A percentile compares a stretch with the other conserved stretches of the same genome.
Evolutionary conservation across 2,888 invertebrate genomes (phyloP).

Genomic region (Oasisia sp.): DNA sequence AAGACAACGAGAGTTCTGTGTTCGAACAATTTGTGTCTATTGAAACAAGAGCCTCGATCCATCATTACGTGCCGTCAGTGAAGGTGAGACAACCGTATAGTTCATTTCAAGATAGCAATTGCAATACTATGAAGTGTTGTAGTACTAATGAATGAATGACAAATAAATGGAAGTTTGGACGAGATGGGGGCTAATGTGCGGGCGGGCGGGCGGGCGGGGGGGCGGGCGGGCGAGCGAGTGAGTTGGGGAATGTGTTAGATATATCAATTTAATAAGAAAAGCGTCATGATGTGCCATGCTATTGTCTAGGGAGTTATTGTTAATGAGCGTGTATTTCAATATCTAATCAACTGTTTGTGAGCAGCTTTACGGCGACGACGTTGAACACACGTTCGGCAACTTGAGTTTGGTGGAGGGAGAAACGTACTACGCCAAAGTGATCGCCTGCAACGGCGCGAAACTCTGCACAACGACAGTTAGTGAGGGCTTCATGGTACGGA

Average conservation of each 20-base stretch:
- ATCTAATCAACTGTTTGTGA: background rate
- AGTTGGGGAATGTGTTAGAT: no score
- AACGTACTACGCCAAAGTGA: conserved; percentile 20
- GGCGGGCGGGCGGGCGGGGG: no score
- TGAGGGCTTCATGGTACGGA: conserved; percentile 17
- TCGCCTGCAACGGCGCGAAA: conserved; percentile 29
- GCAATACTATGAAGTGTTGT: no score
- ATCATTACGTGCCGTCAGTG: background rate
- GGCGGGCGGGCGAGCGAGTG: no score
- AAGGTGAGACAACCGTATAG: conserved; percentile 20
- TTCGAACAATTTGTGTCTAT: conserved; percentile 25
- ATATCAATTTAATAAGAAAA: no score
- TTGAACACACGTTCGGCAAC: conserved; percentile 21
- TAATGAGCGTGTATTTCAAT: no score
- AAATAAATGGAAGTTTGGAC: no score
- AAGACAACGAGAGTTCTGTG: conserved; percentile 23
- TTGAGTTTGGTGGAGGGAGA: conserved; percentile 27
- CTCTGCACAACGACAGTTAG: conserved; percentile 22
- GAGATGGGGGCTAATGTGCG: no score
- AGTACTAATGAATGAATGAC: no score
- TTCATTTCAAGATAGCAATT: no score
- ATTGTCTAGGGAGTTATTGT: no score
- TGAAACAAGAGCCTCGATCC: conserved; percentile 1
- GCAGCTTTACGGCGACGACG: background rate
- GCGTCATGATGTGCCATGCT: no score